Evolutionary conservation across 2,888 invertebrate genomes (phyloP).

Genomic region (Leptogaster cylindrica): DNA sequence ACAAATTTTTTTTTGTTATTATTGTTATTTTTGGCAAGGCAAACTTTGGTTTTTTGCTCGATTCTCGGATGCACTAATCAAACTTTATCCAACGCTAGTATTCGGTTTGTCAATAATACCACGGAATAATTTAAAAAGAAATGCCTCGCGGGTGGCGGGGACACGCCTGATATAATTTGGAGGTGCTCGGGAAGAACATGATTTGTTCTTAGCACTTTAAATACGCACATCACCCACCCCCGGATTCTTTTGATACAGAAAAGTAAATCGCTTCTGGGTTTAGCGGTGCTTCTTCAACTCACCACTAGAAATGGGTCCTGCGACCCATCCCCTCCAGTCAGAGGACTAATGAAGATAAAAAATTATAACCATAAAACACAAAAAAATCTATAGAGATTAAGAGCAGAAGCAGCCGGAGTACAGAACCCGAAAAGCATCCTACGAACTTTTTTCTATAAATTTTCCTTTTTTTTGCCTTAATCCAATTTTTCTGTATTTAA

Average conservation of each 20-base stretch:
- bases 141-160: not conserved
- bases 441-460: slow-evolving; percentile 38
- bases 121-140: not conserved
- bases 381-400: slow-evolving; percentile 42
- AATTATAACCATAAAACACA: slow-evolving; percentile 40
- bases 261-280: slow-evolving; percentile 7
- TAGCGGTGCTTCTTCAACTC: slow-evolving; percentile 5
- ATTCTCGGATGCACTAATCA: not conserved
- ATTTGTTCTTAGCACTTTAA: not conserved
- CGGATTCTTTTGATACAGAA: no score
- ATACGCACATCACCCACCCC: not conserved
- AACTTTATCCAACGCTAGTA: not conserved
- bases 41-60: not conserved
- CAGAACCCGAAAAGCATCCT: slow-evolving; percentile 1
- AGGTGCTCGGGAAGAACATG: not conserved
- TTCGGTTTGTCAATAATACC: not conserved
- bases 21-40: no score
- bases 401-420: slow-evolving; percentile 4
- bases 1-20: not conserved
- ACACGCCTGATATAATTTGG: no score
- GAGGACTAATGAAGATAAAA: slow-evolving; percentile 41
- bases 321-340: not conserved
- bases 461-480: slow-evolving; percentile 41
- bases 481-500: slow-evolving; percentile 48
- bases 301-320: not conserved